Evolutionary conservation across 1,140 invertebrate species (phyloP).

Genomic region (Lineus longissimus): DNA sequence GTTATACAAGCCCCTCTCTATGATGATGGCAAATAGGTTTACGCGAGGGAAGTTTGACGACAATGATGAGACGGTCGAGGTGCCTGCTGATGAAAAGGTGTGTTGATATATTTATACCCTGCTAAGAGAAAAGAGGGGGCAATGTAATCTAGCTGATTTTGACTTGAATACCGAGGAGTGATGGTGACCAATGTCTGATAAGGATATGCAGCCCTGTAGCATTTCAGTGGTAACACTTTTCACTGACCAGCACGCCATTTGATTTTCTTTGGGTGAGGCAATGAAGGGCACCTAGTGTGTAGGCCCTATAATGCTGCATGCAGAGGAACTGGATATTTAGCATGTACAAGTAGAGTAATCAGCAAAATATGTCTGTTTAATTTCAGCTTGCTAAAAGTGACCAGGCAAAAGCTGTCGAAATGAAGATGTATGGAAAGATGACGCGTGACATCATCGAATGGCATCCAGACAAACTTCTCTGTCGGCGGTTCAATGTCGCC

Average conservation of each 20-base stretch:
- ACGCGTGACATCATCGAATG: constrained; percentile 71
- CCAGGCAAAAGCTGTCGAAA: constrained; percentile 63
- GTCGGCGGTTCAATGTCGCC: constrained; percentile 91
- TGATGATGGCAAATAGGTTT: constrained; percentile 66
- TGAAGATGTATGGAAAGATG: constrained; percentile 77
- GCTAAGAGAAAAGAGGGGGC: constrained; percentile 3
- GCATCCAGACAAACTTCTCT: constrained; percentile 81
- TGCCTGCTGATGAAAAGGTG: constrained; percentile 43
- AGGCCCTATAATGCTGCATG: too few species aligned
- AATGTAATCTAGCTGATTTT: too few species aligned
- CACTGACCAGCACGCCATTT: too few species aligned
- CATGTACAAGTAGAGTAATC: too few species aligned
- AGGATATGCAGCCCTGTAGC: too few species aligned
- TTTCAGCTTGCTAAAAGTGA: constrained; percentile 40
- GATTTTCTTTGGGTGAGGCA: too few species aligned
- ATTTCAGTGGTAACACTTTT: too few species aligned
- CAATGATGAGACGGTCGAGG: constrained; percentile 40
- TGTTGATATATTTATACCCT: too few species aligned
- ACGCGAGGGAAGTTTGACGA: constrained; percentile 57
- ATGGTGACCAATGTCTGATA: too few species aligned
- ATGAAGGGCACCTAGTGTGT: too few species aligned
- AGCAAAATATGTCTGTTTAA: constrained; percentile 8
- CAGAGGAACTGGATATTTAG: too few species aligned
- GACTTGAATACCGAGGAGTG: too few species aligned
- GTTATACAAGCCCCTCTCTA: constrained; percentile 68